Percentiles rank a stretch among this genome's conserved stretches.
phyloP scores from a whole-genome alignment of 2,888 invertebrate genomes.

The Lycaena phlaeas region DNA sequence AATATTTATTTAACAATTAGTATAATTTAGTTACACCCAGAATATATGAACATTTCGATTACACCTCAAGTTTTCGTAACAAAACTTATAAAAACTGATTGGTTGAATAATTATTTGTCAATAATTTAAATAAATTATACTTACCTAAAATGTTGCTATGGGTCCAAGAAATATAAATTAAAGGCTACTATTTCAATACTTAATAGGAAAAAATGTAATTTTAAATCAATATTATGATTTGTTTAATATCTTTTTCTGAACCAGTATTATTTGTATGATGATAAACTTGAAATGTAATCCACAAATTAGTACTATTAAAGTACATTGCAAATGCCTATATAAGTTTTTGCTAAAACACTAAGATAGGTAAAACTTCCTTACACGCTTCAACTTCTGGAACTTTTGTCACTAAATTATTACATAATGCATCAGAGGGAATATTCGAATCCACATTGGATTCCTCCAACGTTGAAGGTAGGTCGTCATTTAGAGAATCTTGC shows the following conservation, averaged over 20 bases:
- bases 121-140: too few species aligned
- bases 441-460: neutral
- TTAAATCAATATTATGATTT: too few species aligned
- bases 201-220: too few species aligned
- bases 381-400: constrained; percentile 10
- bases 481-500: neutral
- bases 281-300: neutral
- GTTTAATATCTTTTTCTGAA: too few species aligned
- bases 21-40: neutral
- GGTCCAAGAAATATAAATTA: too few species aligned
- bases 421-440: neutral
- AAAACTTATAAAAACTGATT: too few species aligned
- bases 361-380: constrained; percentile 21
- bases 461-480: neutral
- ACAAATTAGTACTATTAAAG: neutral
- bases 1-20: neutral
- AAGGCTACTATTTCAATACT: too few species aligned
- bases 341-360: constrained; percentile 27
- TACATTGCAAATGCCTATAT: constrained; percentile 1
- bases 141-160: too few species aligned
- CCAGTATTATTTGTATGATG: too few species aligned
- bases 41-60: neutral
- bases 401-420: constrained; percentile 5
- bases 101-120: too few species aligned
- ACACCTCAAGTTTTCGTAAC: constrained; percentile 1